These are phyloP conservation scores for Chrysodeixis includens DNA, from an alignment of 2,888 invertebrate species.

Conservation along the genomic window DNA sequence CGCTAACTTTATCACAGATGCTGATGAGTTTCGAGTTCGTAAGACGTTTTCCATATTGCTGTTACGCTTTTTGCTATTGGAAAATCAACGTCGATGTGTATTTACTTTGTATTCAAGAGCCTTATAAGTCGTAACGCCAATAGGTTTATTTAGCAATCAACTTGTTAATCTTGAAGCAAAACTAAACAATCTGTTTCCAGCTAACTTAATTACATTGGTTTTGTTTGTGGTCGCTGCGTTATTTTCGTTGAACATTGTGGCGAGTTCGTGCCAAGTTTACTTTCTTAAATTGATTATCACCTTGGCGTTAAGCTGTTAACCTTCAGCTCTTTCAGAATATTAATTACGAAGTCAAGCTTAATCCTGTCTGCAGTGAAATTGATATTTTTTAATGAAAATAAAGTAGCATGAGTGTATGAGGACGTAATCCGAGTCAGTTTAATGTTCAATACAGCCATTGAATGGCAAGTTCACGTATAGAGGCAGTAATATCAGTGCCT, in stretches of 20 bases:
- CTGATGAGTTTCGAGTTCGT: constrained; percentile 45
- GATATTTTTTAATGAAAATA: neutral
- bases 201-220: constrained; percentile 39
- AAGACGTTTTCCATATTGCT: constrained; percentile 48
- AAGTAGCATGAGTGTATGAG: no score
- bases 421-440: neutral
- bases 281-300: constrained; percentile 1
- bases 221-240: constrained; percentile 20
- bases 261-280: constrained; percentile 11
- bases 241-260: constrained; percentile 15
- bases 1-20: constrained; percentile 41
- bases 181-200: constrained; percentile 37
- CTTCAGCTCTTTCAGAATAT: neutral
- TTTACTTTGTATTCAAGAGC: constrained; percentile 19
- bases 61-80: constrained; percentile 27
- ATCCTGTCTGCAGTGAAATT: neutral
- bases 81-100: constrained; percentile 17
- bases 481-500: constrained; percentile 52
- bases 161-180: constrained; percentile 14
- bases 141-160: constrained; percentile 9
- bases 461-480: constrained; percentile 20
- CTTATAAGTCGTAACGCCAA: constrained; percentile 18
- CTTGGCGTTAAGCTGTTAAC: neutral
- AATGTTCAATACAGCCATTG: constrained; percentile 8
- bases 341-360: neutral